These are phyloP conservation scores for Pollenia labialis DNA, from an alignment of 2,888 invertebrate genomes.

Conservation along the genomic window DNA sequence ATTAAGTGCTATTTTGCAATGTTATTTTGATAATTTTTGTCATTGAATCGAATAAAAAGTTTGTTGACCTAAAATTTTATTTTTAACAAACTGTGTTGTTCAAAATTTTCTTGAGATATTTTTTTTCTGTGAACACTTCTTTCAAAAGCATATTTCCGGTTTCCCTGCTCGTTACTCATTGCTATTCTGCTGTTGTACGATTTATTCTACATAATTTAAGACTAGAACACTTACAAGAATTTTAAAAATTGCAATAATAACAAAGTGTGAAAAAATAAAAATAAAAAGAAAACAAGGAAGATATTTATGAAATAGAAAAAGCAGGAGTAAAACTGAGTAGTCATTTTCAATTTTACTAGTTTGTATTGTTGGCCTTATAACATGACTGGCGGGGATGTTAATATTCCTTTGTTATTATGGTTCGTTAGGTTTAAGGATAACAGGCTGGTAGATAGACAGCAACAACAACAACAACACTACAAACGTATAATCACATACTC, in stretches of 20 bases:
- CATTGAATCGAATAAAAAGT: no score
- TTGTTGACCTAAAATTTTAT: no score
- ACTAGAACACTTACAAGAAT: background rate
- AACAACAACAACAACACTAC: slow-evolving; percentile 11
- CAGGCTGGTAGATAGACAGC: slow-evolving; percentile 30
- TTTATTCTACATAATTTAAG: slow-evolving; percentile 43
- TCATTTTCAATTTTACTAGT: slow-evolving; percentile 51
- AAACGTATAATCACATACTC: slow-evolving; percentile 37
- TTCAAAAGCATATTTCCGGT: no score
- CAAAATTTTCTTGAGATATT: no score
- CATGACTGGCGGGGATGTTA: slow-evolving; percentile 59
- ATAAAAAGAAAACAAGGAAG: background rate
- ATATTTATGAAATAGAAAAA: slow-evolving; percentile 39
- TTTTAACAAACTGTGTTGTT: no score
- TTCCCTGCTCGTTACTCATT: slow-evolving; percentile 2
- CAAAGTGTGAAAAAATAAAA: background rate
- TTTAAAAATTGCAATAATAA: background rate
- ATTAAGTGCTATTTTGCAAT: no score
- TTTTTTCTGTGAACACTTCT: no score
- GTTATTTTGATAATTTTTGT: no score
- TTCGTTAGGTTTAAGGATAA: slow-evolving; percentile 69
- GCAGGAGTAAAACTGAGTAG: slow-evolving; percentile 41
- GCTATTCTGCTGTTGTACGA: slow-evolving; percentile 13
- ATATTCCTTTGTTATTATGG: slow-evolving; percentile 66
- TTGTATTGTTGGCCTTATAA: slow-evolving; percentile 57